Conservation (phyloP, 2,113 vertebrate genomes). For the Pangasianodon hypophthalmus region DNA sequence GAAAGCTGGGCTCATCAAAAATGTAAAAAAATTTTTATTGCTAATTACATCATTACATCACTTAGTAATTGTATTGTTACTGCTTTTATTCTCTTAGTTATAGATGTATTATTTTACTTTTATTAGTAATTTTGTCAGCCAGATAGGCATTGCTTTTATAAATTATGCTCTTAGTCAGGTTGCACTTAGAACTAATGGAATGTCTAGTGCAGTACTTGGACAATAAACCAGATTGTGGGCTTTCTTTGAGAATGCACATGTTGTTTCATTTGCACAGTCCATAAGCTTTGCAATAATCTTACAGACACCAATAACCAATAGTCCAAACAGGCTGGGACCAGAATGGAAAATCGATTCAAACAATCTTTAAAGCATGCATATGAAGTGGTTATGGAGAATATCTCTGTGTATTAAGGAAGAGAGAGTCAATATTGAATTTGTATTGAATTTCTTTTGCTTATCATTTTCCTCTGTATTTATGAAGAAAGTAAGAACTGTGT, state of each 20-base stretch:
- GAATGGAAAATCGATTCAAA: neutral
- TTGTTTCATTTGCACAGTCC: neutral
- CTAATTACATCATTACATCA: neutral
- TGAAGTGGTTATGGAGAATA: neutral
- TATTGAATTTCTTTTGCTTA: neutral
- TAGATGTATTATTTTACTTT: neutral
- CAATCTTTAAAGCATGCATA: neutral
- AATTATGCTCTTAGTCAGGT: neutral
- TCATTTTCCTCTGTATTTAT: neutral
- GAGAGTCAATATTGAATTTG: neutral
- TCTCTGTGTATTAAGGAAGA: neutral
- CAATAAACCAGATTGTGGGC: neutral
- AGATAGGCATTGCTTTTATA: neutral
- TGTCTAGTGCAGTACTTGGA: neutral
- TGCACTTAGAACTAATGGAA: neutral
- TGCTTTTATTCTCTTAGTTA: neutral
- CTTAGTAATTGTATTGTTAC: neutral
- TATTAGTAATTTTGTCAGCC: neutral
- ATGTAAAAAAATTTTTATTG: neutral
- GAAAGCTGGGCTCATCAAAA: neutral
- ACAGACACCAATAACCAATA: neutral
- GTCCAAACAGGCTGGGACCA: neutral
- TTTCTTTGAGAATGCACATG: neutral
- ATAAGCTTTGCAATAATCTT: neutral
- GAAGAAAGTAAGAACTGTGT: neutral